These are phyloP conservation scores for Semaprochilodus insignis DNA, from an alignment of 2,797 vertebrate species.

Conservation along the genomic window DNA sequence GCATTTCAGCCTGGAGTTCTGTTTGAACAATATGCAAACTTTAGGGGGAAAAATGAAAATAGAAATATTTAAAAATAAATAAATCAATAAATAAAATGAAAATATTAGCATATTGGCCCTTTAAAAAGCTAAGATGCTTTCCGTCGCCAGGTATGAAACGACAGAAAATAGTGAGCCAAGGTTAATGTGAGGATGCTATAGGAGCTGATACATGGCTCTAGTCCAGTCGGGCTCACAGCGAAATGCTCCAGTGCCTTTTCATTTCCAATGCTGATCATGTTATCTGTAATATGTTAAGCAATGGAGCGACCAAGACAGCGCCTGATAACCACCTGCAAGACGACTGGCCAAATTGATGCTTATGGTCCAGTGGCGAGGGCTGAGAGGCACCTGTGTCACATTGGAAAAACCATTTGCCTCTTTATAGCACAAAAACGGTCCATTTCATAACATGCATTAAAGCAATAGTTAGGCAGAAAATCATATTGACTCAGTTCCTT, in stretches of 20 bases:
- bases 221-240: constrained; percentile 55
- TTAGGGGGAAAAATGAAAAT: no score
- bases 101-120: no score
- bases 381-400: constrained; percentile 35
- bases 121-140: no score
- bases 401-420: constrained; percentile 34
- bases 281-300: constrained; percentile 77
- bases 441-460: constrained; percentile 40
- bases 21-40: no score
- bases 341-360: constrained; percentile 66
- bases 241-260: constrained; percentile 71
- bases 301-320: constrained; percentile 55
- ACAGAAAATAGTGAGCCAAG: constrained; percentile 62
- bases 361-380: constrained; percentile 45
- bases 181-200: constrained; percentile 69
- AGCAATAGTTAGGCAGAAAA: not conserved
- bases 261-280: constrained; percentile 77
- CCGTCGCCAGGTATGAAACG: not conserved
- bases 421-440: constrained; percentile 56
- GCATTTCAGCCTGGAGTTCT: no score
- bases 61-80: not conserved
- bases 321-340: constrained; percentile 65
- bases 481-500: not conserved
- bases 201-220: constrained; percentile 56
- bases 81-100: not conserved